Conservation (phyloP, 1,140 invertebrate species). For the Sinella curviseta region DNA sequence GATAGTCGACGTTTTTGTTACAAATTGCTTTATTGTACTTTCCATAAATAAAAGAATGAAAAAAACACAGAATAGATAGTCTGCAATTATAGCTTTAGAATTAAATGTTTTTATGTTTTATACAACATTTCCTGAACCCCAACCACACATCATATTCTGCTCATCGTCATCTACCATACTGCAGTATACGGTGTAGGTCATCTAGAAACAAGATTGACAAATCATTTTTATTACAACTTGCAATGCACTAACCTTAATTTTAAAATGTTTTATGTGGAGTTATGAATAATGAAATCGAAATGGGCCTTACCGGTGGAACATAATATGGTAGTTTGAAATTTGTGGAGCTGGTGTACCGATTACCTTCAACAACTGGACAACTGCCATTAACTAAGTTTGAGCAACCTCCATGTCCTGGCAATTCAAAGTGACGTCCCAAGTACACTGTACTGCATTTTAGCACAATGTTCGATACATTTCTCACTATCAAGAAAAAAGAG, state of each 20-base stretch:
- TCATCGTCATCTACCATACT: conserved; percentile 27
- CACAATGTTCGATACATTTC: neutral
- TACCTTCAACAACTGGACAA: conserved; percentile 20
- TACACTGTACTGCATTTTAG: conserved; percentile 31
- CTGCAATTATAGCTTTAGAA: neutral
- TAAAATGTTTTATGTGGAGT: too few species aligned
- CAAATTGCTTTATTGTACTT: too few species aligned
- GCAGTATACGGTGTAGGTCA: conserved; percentile 27
- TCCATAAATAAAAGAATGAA: neutral
- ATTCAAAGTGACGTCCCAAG: conserved; percentile 22
- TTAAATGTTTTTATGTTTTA: too few species aligned
- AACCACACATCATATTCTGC: conserved; percentile 26
- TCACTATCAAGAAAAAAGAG: conserved; percentile 20
- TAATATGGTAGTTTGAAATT: conserved; percentile 25
- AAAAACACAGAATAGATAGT: neutral
- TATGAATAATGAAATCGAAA: too few species aligned
- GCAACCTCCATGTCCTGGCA: conserved; percentile 33
- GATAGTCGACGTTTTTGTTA: too few species aligned
- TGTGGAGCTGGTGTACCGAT: conserved; percentile 16
- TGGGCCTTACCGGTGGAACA: conserved; percentile 32
- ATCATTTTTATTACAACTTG: neutral
- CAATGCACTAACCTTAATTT: neutral
- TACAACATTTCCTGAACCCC: conserved; percentile 24
- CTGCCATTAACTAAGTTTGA: conserved; percentile 1
- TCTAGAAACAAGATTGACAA: conserved; percentile 20